Percentiles rank a stretch among this genome's conserved stretches.
These are phyloP conservation scores for Cephus pygmeus DNA, from an alignment of 2,888 invertebrate species.

Conservation along the genomic window DNA sequence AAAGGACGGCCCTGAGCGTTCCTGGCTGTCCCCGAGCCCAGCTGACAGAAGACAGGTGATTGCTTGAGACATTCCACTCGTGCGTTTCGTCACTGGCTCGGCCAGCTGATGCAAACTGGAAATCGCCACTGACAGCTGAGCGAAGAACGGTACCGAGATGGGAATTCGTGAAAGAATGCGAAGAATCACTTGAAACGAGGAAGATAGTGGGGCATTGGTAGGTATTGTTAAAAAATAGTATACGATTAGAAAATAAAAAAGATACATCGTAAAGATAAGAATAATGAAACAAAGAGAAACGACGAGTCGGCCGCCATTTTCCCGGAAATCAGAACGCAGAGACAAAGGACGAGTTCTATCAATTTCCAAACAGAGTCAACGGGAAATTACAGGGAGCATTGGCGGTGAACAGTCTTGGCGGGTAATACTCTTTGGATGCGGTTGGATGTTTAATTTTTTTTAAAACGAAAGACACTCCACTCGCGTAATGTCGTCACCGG, in stretches of 20 bases:
- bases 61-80: not conserved
- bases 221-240: not conserved
- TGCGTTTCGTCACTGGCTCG: not conserved
- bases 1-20: not conserved
- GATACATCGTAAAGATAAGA: not conserved
- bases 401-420: not conserved
- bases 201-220: not conserved
- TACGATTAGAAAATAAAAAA: not conserved
- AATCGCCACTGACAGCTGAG: not conserved
- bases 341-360: not conserved
- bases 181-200: not conserved
- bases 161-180: not conserved
- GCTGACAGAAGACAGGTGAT: not conserved
- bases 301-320: not conserved
- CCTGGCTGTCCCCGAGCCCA: not conserved
- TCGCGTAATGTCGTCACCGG: constrained; percentile 39
- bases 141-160: not conserved
- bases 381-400: not conserved
- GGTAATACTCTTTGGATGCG: not conserved
- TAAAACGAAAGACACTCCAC: constrained; percentile 30
- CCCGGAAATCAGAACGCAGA: not conserved
- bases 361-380: not conserved
- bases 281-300: not conserved
- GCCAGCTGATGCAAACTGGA: not conserved
- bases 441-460: not conserved